Conservation (phyloP, 2,113 vertebrate genomes). For the Zingel zingel region DNA sequence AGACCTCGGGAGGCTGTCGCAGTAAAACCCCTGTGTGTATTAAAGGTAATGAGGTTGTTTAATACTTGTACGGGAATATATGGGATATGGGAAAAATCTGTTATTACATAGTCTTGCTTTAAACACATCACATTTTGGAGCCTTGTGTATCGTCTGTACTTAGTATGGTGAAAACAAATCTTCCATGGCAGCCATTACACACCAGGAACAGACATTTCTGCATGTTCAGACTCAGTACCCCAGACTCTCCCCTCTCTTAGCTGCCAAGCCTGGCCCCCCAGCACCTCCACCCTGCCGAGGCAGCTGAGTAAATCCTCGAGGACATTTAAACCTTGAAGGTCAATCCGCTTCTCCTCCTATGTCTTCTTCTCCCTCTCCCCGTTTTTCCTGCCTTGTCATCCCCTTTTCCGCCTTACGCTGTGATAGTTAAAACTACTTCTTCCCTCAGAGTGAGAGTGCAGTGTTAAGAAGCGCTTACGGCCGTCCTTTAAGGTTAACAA, state of each 20-base stretch:
- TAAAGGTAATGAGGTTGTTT: too few relatives aligned
- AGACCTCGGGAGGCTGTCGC: neutral
- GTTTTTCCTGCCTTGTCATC: conserved; percentile 16
- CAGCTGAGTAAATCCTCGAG: conserved; percentile 69
- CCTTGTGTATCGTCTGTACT: neutral
- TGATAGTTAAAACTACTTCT: conserved; percentile 31
- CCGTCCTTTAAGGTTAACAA: conserved; percentile 79
- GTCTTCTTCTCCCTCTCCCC: neutral
- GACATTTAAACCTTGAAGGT: conserved; percentile 63
- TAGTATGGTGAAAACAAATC: neutral
- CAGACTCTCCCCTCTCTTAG: neutral
- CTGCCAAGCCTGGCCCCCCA: conserved; percentile 20
- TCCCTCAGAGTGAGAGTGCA: conserved; percentile 28
- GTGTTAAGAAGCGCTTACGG: conserved; percentile 61
- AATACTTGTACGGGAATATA: neutral
- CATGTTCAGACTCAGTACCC: neutral
- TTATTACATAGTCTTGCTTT: neutral
- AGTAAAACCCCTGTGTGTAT: neutral
- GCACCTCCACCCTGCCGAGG: conserved; percentile 32
- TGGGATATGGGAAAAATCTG: neutral
- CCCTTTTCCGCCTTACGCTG: conserved; percentile 13
- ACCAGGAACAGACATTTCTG: conserved; percentile 7
- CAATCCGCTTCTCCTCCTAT: conserved; percentile 29
- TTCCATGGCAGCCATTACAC: conserved; percentile 3
- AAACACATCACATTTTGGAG: neutral